These are phyloP conservation scores for Acleris laterana DNA, from an alignment of 2,888 invertebrate genomes.

Conservation along the genomic window DNA sequence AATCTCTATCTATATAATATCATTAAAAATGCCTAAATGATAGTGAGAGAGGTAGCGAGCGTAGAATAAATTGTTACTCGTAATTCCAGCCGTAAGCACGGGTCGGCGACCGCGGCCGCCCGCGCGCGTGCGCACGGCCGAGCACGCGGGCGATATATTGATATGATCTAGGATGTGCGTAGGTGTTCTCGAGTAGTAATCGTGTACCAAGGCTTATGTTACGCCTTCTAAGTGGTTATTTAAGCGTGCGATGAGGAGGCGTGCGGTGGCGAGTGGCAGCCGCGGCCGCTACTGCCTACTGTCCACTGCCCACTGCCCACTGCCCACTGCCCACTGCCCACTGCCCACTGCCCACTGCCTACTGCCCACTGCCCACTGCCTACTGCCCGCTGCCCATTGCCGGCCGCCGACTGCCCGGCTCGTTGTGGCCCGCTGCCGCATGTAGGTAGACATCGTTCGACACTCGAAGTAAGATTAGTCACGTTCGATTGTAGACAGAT, in stretches of 20 bases:
- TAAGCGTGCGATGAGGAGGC: slow-evolving; percentile 34
- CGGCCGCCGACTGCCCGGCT: slow-evolving; percentile 33
- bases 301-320: slow-evolving; percentile 47
- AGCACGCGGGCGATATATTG: slow-evolving; percentile 76
- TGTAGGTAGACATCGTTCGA: slow-evolving; percentile 74
- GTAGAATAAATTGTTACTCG: slow-evolving; percentile 72
- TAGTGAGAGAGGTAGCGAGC: slow-evolving; percentile 81
- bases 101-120: slow-evolving; percentile 52
- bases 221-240: slow-evolving; percentile 72
- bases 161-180: slow-evolving; percentile 84
- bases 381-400: slow-evolving; percentile 36
- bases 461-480: slow-evolving; percentile 79
- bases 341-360: slow-evolving; percentile 35
- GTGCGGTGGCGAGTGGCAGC: slow-evolving; percentile 39
- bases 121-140: slow-evolving; percentile 62
- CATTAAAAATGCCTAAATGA: slow-evolving; percentile 75
- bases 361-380: slow-evolving; percentile 46
- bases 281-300: slow-evolving; percentile 44
- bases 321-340: slow-evolving; percentile 28
- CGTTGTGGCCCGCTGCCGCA: slow-evolving; percentile 51
- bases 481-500: slow-evolving; percentile 81
- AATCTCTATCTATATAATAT: slow-evolving; percentile 69
- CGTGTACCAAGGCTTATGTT: slow-evolving; percentile 82
- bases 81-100: slow-evolving; percentile 62
- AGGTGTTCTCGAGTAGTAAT: slow-evolving; percentile 83